Evolutionary conservation across 2,888 invertebrate species (phyloP).

Genomic region (Tipula vernalis): DNA sequence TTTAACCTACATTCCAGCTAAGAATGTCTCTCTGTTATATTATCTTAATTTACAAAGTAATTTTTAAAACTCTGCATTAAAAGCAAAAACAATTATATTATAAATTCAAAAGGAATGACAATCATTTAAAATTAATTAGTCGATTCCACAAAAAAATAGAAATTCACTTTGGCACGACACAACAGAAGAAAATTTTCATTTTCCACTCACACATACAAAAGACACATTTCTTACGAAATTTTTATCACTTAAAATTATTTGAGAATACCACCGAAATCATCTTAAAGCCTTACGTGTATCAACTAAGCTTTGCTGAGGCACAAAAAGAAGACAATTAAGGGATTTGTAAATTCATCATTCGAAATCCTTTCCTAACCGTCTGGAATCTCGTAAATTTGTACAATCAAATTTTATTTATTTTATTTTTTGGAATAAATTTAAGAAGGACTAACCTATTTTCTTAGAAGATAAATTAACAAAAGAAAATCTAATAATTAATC

Average conservation of each 20-base stretch:
- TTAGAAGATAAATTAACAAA: background rate
- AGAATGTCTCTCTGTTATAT: too few relatives aligned
- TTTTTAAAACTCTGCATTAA: too few relatives aligned
- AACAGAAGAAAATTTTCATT: background rate
- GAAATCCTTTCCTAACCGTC: background rate
- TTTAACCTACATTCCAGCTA: too few relatives aligned
- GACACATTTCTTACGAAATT: background rate
- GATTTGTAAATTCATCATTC: background rate
- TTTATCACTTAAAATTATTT: background rate
- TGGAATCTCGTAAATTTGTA: background rate
- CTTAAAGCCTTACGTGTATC: background rate
- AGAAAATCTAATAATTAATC: background rate
- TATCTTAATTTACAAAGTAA: too few relatives aligned
- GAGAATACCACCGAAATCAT: background rate
- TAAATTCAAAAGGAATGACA: too few relatives aligned
- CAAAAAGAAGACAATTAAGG: background rate
- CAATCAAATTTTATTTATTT: background rate
- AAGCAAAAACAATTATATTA: too few relatives aligned
- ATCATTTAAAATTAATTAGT: background rate
- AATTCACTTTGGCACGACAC: background rate
- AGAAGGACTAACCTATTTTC: background rate
- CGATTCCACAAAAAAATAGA: background rate
- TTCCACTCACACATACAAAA: background rate
- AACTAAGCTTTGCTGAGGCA: background rate
- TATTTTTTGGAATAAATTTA: background rate